phyloP scores from a whole-genome alignment of 2,113 vertebrate genomes.

The Thalassoma bifasciatum region DNA sequence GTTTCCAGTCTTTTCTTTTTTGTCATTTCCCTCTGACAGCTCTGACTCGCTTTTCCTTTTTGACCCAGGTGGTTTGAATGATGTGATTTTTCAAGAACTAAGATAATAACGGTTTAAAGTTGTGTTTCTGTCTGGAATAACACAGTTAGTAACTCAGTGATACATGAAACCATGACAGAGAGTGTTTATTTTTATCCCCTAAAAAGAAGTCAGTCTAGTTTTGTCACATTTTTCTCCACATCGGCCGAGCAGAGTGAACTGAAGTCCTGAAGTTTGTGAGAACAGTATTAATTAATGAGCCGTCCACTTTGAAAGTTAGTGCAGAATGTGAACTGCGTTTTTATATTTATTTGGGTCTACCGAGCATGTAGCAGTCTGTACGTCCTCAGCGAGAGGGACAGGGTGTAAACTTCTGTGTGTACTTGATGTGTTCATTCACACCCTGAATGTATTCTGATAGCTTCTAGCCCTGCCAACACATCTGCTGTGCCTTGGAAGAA shows the following conservation, averaged over 20 bases:
- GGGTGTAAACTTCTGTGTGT: slow-evolving; percentile 54
- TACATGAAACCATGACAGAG: slow-evolving; percentile 5
- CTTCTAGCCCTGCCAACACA: slow-evolving; percentile 78
- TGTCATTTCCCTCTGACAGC: slow-evolving; percentile 5
- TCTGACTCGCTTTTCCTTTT: background rate
- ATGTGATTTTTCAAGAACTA: slow-evolving; percentile 35
- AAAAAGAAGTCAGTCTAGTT: slow-evolving; percentile 3
- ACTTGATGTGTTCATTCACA: slow-evolving; percentile 62
- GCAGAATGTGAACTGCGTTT: slow-evolving; percentile 27
- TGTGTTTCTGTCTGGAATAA: slow-evolving; percentile 9
- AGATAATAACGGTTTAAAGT: background rate
- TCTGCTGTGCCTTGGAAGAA: slow-evolving; percentile 85
- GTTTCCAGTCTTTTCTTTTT: slow-evolving; percentile 16
- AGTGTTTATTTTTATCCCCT: slow-evolving; percentile 29
- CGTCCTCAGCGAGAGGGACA: slow-evolving; percentile 46
- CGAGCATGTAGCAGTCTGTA: slow-evolving; percentile 70
- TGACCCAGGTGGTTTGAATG: slow-evolving; percentile 61
- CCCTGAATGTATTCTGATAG: slow-evolving; percentile 80
- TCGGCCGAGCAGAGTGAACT: slow-evolving; percentile 20
- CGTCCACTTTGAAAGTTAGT: slow-evolving; percentile 4
- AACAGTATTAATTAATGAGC: slow-evolving; percentile 47
- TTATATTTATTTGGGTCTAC: slow-evolving; percentile 52
- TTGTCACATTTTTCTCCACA: slow-evolving; percentile 20
- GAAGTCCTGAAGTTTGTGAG: slow-evolving; percentile 25
- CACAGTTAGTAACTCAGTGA: background rate